Base-by-base conservation (phyloP, 2,888 invertebrate genomes). In the Chelonus formosanus region DNA sequence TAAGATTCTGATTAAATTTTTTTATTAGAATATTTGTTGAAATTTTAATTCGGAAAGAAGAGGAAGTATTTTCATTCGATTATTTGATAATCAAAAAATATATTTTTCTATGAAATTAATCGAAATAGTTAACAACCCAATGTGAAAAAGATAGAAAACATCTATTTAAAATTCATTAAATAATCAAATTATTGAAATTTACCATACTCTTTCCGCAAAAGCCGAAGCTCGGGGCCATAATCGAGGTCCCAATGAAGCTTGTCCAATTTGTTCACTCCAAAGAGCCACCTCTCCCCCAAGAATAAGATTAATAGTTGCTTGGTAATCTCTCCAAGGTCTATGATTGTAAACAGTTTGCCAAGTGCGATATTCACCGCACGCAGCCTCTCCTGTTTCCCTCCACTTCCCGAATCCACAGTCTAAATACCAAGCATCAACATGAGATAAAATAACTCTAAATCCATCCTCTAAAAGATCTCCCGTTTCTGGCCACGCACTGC, bases 261-360 rank as follows among this genome's bases (percentile, higher is more conserved):
- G 88, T 68, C 90, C 92, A 48, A 91, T 88, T 85, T 94, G 94
- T 83, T 95, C 95, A 59, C 90, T 91, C 95, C 95, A 96, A 75
- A 94, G 87, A 69, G 94, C 92, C 10, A 90, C 94, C 80, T 94
- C 93, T 2, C 92, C 94, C 1, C 95, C 95, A 58, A 91, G 83
- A 10, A 90, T 84, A 50, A 86, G 78, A 35, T 83, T 79, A 65
- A 84, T 64, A 3, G 78, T 74, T 31, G 80, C 74, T 10, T 75
- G 74, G 70, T 84, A 84, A 31, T 82, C 85, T 67, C 87, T 86
- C 91, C 93, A 92, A 0, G 94, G 94, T 71, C 91, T 87, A 82
- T 95, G 94, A 82, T 90, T 92, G 85, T 95, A 95, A 57, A 94
- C 89, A 70, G 91, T 91, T 82, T 95, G 94, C 95, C 95, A 95